phyloP scores from a whole-genome alignment of 2,888 invertebrate genomes.

The Macropis europaea region DNA sequence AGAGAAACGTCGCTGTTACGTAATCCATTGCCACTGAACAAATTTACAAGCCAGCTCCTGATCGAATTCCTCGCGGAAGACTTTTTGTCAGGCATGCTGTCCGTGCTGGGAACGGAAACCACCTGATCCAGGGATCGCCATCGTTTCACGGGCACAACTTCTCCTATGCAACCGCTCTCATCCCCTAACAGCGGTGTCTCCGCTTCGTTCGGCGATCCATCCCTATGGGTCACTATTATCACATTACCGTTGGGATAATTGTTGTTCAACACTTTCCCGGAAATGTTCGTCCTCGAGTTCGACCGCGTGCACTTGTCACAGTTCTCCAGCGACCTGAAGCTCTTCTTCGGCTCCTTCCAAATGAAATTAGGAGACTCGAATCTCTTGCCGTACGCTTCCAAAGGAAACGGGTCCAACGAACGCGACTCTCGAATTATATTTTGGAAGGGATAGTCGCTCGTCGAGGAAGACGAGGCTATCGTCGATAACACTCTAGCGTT shows the following conservation, averaged over 20 bases:
- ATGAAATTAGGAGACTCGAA: slow-evolving; percentile 70
- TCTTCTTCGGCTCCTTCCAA: slow-evolving; percentile 73
- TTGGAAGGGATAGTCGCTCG: slow-evolving; percentile 74
- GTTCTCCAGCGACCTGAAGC: slow-evolving; percentile 80
- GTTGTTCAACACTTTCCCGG: slow-evolving; percentile 81
- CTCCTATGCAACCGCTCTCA: slow-evolving; percentile 74
- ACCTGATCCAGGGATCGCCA: slow-evolving; percentile 90
- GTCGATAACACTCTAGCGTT: slow-evolving; percentile 83
- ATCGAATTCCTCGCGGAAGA: slow-evolving; percentile 84
- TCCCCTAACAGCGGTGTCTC: slow-evolving; percentile 80
- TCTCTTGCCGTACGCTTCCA: slow-evolving; percentile 65
- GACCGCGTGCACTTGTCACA: slow-evolving; percentile 79
- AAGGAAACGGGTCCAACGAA: slow-evolving; percentile 85
- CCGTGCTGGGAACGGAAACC: slow-evolving; percentile 79
- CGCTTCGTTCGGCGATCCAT: slow-evolving; percentile 73
- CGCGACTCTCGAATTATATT: slow-evolving; percentile 82
- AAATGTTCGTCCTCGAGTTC: slow-evolving; percentile 79
- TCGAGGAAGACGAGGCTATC: slow-evolving; percentile 83
- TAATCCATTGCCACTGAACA: slow-evolving; percentile 87
- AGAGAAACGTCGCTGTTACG: slow-evolving; percentile 84
- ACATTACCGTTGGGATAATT: slow-evolving; percentile 82
- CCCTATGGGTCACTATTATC: slow-evolving; percentile 73
- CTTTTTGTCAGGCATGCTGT: slow-evolving; percentile 82
- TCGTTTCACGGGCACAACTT: slow-evolving; percentile 81
- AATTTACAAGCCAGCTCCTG: slow-evolving; percentile 87